Evolutionary conservation across 2,113 vertebrate genomes (phyloP), one percentile per base, ranked within the genome.

Genomic region (Excalfactoria chinensis): DNA sequence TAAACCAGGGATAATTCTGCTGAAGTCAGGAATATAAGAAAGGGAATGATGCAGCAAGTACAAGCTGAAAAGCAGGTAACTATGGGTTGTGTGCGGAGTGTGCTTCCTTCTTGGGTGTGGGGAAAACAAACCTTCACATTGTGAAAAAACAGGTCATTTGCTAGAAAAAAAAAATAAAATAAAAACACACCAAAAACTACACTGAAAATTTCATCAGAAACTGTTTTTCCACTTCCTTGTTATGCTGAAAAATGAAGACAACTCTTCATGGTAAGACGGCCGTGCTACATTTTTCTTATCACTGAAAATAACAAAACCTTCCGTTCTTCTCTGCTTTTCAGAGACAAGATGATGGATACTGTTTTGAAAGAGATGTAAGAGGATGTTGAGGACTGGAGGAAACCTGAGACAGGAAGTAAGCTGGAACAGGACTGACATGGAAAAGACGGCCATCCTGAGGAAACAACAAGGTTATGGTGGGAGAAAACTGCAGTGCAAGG

Each of bases 341-440:
- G 0, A 67, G 49, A 62, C 48, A 41, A 66, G 79, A 82, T 3
- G 8, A 80, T 22, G 68, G 43, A 85, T 14, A 25, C 26, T 66
- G 71, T 40, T 91, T 87, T 66, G 63, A 72, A 78, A 66, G 44
- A 80, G 41, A 46, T 76, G 79, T 34, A 68, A 66, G 88, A 76
- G 71, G 51, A 85, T 23, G 30, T 40, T 40, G 66, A 58, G 76
- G 58, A 76, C 67, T 13, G 37, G 41, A 90, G 44, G 75, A 53
- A 83, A 76, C 63, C 16, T 44, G 22, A 48, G 22, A 14, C 48
- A 23, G 22, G 22, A 87, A 93, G 63, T 9, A 56, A 93, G 80
- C 46, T 64, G 62, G 48, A 70, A 44, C 28, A 56, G 62, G 53
- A 43, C 2, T 63, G 82, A 48, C 21, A 59, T 2, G 0, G 3